phyloP scores from a whole-genome alignment of 2,113 vertebrate species.

The Leiothrix lutea region DNA sequence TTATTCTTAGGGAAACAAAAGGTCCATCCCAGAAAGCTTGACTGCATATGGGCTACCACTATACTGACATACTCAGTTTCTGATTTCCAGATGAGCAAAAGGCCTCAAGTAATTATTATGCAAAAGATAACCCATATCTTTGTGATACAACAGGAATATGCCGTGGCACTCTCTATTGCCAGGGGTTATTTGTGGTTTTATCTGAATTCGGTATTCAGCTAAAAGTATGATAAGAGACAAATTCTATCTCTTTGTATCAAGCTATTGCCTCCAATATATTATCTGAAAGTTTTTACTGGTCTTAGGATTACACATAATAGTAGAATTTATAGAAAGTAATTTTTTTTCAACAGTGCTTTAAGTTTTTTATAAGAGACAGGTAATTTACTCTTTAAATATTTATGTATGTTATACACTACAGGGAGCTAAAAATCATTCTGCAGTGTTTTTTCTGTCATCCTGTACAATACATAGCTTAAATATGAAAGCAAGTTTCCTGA shows the following conservation, averaged over 20 bases:
- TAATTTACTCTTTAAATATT: slow-evolving; percentile 53
- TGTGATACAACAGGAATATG: background rate
- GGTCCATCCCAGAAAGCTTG: background rate
- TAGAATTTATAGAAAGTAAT: background rate
- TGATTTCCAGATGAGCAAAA: slow-evolving; percentile 23
- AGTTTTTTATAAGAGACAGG: background rate
- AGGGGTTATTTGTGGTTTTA: slow-evolving; percentile 26
- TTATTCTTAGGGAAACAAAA: background rate
- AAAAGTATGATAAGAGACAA: slow-evolving; percentile 14
- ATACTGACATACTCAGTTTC: background rate
- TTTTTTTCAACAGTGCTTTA: background rate
- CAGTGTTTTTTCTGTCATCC: background rate
- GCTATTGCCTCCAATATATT: background rate
- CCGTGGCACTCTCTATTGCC: background rate
- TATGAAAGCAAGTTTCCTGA: background rate
- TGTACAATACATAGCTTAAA: background rate
- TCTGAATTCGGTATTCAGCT: slow-evolving; percentile 9
- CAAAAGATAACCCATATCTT: background rate
- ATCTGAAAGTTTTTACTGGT: background rate
- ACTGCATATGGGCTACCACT: background rate
- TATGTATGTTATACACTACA: background rate
- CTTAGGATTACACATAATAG: background rate
- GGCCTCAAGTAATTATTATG: background rate
- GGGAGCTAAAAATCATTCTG: background rate
- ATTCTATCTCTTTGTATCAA: slow-evolving; percentile 4